Evolutionary conservation across 2,888 invertebrate species (phyloP).

Genomic region (Linnaemya tessellans): DNA sequence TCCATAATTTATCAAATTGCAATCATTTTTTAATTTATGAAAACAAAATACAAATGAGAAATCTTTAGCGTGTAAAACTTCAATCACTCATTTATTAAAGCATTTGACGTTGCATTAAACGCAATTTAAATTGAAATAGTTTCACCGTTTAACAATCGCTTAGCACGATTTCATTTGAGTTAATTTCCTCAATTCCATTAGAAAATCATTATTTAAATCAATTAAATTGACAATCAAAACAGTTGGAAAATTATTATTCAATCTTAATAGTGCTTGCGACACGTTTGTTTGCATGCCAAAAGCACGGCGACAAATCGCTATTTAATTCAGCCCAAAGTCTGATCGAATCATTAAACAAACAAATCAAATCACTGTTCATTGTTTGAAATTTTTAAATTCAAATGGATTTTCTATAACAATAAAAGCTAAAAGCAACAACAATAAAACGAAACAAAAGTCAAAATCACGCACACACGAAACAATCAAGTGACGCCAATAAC

Average conservation of each 20-base stretch:
- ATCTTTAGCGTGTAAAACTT: no score
- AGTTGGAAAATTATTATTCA: background rate
- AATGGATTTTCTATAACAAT: slow-evolving; percentile 41
- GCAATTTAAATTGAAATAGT: background rate
- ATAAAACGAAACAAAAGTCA: slow-evolving; percentile 20
- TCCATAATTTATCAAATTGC: no score
- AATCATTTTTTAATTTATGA: no score
- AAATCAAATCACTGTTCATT: slow-evolving; percentile 32
- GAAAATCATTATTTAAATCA: background rate
- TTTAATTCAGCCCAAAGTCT: slow-evolving; percentile 27
- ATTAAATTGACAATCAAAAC: slow-evolving; percentile 19
- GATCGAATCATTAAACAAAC: slow-evolving; percentile 24
- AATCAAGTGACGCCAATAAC: slow-evolving; percentile 27
- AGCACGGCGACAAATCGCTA: background rate
- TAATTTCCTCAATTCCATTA: background rate
- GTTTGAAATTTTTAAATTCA: slow-evolving; percentile 32
- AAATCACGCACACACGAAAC: slow-evolving; percentile 7
- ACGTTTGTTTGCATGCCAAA: slow-evolving; percentile 28
- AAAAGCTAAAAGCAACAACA: background rate
- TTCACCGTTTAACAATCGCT: background rate
- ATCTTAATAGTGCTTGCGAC: slow-evolving; percentile 10
- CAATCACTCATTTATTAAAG: background rate
- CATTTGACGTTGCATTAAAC: background rate
- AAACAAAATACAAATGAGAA: no score
- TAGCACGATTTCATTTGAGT: background rate